These are phyloP conservation scores for Sminthurinus signatus DNA, from an alignment of 1,140 invertebrate genomes.

Conservation along the genomic window DNA sequence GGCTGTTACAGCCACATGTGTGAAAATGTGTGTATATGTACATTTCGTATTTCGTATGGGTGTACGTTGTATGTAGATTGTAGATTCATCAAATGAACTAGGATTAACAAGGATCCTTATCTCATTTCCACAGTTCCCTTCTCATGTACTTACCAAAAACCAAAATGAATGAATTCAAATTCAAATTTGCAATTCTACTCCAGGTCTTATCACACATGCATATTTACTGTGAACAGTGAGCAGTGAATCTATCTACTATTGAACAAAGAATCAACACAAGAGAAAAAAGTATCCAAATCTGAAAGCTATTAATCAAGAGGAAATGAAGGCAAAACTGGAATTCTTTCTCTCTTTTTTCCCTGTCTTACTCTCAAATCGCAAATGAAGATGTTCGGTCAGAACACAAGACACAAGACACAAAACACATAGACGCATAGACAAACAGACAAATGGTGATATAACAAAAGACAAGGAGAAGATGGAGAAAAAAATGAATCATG, in stretches of 20 bases:
- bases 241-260: background rate
- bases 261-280: background rate
- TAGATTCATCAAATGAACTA: no score
- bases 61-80: no score
- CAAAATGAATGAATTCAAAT: background rate
- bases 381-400: background rate
- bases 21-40: no score
- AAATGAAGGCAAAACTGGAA: constrained; percentile 7
- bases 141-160: background rate
- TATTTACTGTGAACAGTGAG: background rate
- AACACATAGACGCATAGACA: background rate
- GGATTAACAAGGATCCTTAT: no score
- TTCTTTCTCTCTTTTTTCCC: no score
- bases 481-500: background rate
- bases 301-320: constrained; percentile 5
- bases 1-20: no score
- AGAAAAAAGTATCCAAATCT: background rate
- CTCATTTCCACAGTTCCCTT: no score
- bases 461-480: background rate
- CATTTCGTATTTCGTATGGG: no score
- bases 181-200: background rate
- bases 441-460: background rate
- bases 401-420: background rate
- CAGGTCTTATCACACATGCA: no score
- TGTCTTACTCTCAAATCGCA: no score